These are phyloP conservation scores for Okamejei kenojei DNA, from an alignment of 2,797 vertebrate genomes.

Conservation along the genomic window DNA sequence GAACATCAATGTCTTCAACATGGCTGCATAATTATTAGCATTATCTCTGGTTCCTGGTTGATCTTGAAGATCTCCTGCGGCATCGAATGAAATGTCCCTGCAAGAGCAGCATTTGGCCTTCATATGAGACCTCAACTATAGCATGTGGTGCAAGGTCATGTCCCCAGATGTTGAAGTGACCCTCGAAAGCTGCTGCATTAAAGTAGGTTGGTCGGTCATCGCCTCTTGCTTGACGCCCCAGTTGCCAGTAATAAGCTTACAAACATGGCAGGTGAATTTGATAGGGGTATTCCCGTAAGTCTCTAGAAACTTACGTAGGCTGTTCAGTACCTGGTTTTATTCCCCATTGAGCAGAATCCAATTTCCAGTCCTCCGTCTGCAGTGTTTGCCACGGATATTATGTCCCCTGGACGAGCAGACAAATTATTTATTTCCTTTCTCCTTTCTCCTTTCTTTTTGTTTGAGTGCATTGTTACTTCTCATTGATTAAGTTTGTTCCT, in stretches of 20 bases:
- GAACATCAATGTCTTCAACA: too few species aligned
- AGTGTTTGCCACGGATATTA: not conserved
- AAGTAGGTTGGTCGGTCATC: not conserved
- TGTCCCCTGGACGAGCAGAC: not conserved
- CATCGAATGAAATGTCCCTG: too few species aligned
- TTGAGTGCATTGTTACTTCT: not conserved
- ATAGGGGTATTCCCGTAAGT: not conserved
- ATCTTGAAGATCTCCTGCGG: too few species aligned
- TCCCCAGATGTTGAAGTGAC: not conserved
- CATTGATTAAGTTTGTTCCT: conserved; percentile 18
- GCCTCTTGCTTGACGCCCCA: too few species aligned
- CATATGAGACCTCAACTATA: too few species aligned
- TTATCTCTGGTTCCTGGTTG: too few species aligned
- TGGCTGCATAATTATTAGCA: too few species aligned
- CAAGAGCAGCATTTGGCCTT: too few species aligned
- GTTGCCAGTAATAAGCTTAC: not conserved
- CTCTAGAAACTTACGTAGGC: not conserved
- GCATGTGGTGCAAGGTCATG: not conserved
- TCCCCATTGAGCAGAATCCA: not conserved
- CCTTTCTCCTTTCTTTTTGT: not conserved
- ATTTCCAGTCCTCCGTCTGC: not conserved
- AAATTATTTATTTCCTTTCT: not conserved
- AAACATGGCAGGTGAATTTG: not conserved
- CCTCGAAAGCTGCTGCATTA: not conserved
- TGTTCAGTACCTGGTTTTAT: not conserved